These are phyloP conservation scores for Tetheella fluctuosa DNA, from an alignment of 2,888 invertebrate genomes.

Conservation along the genomic window DNA sequence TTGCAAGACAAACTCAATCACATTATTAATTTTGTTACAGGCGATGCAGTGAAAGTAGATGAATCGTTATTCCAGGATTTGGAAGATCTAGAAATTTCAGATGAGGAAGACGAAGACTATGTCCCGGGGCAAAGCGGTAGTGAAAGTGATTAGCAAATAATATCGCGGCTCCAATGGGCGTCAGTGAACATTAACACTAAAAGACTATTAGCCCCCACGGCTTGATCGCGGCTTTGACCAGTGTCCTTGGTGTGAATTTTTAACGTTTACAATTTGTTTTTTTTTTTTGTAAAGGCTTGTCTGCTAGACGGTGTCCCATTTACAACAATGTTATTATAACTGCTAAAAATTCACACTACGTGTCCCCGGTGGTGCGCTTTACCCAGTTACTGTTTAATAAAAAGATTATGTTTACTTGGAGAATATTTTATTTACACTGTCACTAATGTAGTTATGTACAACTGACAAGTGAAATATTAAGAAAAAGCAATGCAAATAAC, in stretches of 20 bases:
- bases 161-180: slow-evolving; percentile 19
- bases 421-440: slow-evolving; percentile 81
- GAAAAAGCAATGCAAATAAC: slow-evolving; percentile 46
- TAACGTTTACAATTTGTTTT: background rate
- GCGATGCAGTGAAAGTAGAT: slow-evolving; percentile 94
- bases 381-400: slow-evolving; percentile 61
- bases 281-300: background rate
- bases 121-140: slow-evolving; percentile 81
- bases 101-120: slow-evolving; percentile 87
- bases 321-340: background rate
- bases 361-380: slow-evolving; percentile 25
- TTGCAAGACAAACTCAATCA: background rate
- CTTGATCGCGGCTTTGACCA: background rate
- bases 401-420: slow-evolving; percentile 63
- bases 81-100: slow-evolving; percentile 91
- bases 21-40: slow-evolving; percentile 59
- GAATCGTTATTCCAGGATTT: slow-evolving; percentile 96
- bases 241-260: background rate
- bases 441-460: slow-evolving; percentile 71
- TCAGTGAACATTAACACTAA: slow-evolving; percentile 1
- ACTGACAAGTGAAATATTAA: slow-evolving; percentile 58
- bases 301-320: background rate
- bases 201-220: background rate
- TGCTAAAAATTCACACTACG: background rate
- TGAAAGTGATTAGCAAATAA: slow-evolving; percentile 67